Evolutionary conservation across 2,797 vertebrate genomes (phyloP).

Genomic region (Carapus acus): DNA sequence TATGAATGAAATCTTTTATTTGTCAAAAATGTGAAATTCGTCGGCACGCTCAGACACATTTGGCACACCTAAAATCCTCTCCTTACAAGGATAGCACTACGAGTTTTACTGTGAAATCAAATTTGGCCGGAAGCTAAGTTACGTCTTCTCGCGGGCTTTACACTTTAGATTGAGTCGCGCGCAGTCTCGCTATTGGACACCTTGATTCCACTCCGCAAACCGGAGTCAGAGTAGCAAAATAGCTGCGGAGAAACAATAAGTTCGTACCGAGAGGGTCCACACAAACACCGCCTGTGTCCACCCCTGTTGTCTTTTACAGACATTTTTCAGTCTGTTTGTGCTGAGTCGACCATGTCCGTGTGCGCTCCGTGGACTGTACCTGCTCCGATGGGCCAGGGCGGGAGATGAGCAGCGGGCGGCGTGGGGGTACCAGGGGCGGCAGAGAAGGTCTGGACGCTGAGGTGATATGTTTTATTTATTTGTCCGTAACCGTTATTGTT

Average conservation of each 20-base stretch:
- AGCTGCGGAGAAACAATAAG: neutral
- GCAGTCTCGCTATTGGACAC: neutral
- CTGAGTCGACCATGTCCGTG: conserved; percentile 8
- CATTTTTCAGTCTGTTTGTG: neutral
- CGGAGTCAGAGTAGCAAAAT: conserved; percentile 1
- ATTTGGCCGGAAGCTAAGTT: conserved; percentile 15
- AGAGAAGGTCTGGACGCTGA: conserved; percentile 44
- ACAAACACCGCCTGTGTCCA: neutral
- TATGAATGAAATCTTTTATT: too few species aligned
- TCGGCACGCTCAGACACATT: too few species aligned
- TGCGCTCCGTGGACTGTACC: conserved; percentile 29
- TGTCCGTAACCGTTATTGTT: neutral
- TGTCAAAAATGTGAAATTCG: too few species aligned
- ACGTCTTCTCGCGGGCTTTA: fast-evolving
- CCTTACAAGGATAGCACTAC: too few species aligned
- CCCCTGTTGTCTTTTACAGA: neutral
- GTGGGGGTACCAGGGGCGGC: conserved; percentile 31
- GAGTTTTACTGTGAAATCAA: too few species aligned
- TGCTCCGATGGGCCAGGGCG: conserved; percentile 36
- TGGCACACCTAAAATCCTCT: too few species aligned
- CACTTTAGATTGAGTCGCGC: neutral
- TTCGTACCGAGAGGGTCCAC: conserved; percentile 1
- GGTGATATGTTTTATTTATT: conserved; percentile 30
- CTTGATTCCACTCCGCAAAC: neutral
- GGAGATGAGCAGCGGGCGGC: conserved; percentile 46